Evolutionary conservation across 2,888 invertebrate species (phyloP).

Genomic region (Dione vanillae): DNA sequence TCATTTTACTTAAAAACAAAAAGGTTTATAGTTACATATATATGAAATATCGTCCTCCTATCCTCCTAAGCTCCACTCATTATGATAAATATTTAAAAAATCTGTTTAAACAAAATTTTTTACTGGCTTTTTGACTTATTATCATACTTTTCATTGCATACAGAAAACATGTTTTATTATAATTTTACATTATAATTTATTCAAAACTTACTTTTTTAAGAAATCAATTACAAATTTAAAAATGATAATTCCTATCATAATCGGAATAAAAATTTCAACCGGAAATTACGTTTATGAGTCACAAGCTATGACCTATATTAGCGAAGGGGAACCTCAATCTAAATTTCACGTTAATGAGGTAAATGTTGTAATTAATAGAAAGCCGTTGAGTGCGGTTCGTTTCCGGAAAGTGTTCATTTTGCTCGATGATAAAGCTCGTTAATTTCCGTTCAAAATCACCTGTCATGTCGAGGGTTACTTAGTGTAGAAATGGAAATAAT

Average conservation of each 20-base stretch:
- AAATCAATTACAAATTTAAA: not conserved
- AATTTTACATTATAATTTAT: too few species aligned
- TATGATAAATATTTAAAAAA: too few species aligned
- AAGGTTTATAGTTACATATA: too few species aligned
- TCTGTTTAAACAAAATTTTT: too few species aligned
- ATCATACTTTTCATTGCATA: too few species aligned
- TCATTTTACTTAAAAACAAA: too few species aligned
- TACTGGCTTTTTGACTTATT: too few species aligned
- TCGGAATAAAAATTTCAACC: not conserved
- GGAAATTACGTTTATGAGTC: slow-evolving; percentile 3
- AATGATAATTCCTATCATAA: not conserved
- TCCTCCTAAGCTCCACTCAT: too few species aligned
- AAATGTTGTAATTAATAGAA: slow-evolving; percentile 48
- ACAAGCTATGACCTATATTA: slow-evolving; percentile 16
- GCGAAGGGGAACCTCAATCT: slow-evolving; percentile 10
- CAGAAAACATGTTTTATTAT: too few species aligned
- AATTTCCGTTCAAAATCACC: slow-evolving; percentile 69
- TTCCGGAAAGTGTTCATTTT: slow-evolving; percentile 62
- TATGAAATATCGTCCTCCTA: too few species aligned
- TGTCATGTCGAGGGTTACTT: slow-evolving; percentile 51
- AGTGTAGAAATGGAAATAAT: not conserved
- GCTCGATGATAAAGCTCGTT: slow-evolving; percentile 66
- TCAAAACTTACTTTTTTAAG: not conserved
- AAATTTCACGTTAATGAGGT: slow-evolving; percentile 30
- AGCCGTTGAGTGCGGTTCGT: slow-evolving; percentile 47